Percentiles rank a stretch among this genome's conserved stretches.
phyloP scores from a whole-genome alignment of 2,888 invertebrate genomes.

The Diarsia brunnea region DNA sequence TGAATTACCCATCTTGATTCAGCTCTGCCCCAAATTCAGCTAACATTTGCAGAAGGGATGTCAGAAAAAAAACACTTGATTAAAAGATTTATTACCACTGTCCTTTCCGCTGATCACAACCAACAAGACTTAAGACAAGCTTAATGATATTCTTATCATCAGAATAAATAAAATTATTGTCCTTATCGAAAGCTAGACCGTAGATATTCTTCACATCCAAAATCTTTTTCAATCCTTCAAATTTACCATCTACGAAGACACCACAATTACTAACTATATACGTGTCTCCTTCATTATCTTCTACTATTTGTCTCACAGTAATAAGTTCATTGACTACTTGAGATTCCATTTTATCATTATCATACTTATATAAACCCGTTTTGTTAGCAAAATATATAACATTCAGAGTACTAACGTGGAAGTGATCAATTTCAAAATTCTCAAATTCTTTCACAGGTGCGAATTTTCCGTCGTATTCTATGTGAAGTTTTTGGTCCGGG shows the following conservation, averaged over 20 bases:
- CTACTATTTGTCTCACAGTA: conserved; percentile 79
- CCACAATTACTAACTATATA: conserved; percentile 81
- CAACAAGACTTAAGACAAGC: conserved; percentile 70
- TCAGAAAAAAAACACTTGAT: not conserved
- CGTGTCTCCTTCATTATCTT: conserved; percentile 78
- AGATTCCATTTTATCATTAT: conserved; percentile 64
- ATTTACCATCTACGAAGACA: conserved; percentile 67
- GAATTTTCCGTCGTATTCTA: conserved; percentile 79
- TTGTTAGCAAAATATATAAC: conserved; percentile 79
- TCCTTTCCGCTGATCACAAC: conserved; percentile 67
- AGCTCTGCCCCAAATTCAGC: no score
- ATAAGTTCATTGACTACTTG: conserved; percentile 73
- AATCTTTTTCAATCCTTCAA: conserved; percentile 72
- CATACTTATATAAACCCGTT: conserved; percentile 77
- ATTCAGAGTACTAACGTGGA: conserved; percentile 72
- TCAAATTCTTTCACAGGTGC: conserved; percentile 79
- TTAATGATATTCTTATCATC: conserved; percentile 77
- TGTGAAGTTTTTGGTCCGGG: conserved; percentile 79
- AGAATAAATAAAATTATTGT: conserved; percentile 80
- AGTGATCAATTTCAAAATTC: conserved; percentile 78
- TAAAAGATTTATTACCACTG: conserved; percentile 51
- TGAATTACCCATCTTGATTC: not conserved
- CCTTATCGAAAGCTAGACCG: conserved; percentile 80
- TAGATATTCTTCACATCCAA: conserved; percentile 74
- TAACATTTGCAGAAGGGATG: not conserved